Evolutionary conservation across 35 echinoderm and acorn worm genomes (phyloP).

Genomic region (Chiridota heheva): DNA sequence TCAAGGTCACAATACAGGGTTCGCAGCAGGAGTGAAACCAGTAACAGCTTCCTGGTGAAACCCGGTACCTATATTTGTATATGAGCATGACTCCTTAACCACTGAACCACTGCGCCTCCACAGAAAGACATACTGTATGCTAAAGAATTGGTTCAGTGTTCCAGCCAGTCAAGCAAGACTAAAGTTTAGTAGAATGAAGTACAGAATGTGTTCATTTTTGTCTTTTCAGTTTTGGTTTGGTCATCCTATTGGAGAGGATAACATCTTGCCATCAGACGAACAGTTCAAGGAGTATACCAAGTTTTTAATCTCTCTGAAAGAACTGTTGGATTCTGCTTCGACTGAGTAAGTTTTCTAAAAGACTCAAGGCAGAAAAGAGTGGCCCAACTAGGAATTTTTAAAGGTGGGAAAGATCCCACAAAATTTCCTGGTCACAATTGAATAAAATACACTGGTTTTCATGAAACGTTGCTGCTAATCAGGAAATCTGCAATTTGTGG

Average conservation of each 20-base stretch:
- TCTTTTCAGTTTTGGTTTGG: slow-evolving; percentile 77
- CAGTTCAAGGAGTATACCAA: slow-evolving; percentile 44
- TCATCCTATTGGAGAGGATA: slow-evolving; percentile 41
- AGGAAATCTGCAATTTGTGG: too few species aligned
- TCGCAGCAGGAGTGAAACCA: too few species aligned
- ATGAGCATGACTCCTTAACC: too few species aligned
- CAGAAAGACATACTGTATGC: too few species aligned
- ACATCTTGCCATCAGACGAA: background rate
- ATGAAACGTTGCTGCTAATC: background rate
- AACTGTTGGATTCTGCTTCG: slow-evolving; percentile 51
- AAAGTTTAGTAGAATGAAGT: background rate
- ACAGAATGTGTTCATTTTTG: background rate
- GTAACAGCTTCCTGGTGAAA: too few species aligned
- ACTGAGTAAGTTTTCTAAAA: slow-evolving; percentile 61
- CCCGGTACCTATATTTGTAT: too few species aligned
- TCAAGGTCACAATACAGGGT: too few species aligned
- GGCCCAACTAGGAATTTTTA: background rate
- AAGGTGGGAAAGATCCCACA: background rate
- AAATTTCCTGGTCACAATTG: background rate
- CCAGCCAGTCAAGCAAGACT: background rate
- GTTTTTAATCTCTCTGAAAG: slow-evolving; percentile 66
- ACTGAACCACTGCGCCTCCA: too few species aligned
- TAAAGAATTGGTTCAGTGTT: background rate
- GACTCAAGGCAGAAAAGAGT: background rate
- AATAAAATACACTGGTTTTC: background rate